phyloP scores from a whole-genome alignment of 92 coral and sea anemone genomes.

The Pocillopora grandis region DNA sequence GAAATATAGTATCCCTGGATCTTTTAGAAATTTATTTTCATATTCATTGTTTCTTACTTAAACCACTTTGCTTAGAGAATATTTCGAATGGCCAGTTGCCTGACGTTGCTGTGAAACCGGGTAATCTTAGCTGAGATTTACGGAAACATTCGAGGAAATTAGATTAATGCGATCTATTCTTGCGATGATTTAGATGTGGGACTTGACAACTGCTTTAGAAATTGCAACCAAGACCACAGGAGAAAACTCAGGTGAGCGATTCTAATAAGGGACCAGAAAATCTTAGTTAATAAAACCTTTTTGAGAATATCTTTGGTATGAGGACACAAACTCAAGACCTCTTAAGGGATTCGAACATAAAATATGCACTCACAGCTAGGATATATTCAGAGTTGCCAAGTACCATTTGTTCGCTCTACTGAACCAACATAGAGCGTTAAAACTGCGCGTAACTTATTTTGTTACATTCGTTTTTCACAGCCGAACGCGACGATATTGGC shows the following conservation, averaged over 20 bases:
- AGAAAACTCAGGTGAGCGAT: constrained; percentile 39
- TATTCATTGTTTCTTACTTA: too few relatives aligned
- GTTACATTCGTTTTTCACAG: not conserved
- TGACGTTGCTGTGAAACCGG: not conserved
- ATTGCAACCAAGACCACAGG: constrained; percentile 83
- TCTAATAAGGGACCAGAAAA: too few relatives aligned
- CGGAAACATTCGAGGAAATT: not conserved
- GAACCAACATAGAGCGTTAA: too few relatives aligned
- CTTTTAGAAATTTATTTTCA: too few relatives aligned
- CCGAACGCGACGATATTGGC: constrained; percentile 60
- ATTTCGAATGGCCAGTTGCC: not conserved
- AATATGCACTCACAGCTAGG: too few relatives aligned
- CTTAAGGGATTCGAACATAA: too few relatives aligned
- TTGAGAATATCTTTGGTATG: too few relatives aligned
- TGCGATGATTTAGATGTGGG: constrained; percentile 86
- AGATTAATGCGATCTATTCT: not conserved
- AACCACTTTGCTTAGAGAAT: not conserved
- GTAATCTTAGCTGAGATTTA: not conserved
- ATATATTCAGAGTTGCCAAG: too few relatives aligned
- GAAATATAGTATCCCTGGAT: too few relatives aligned
- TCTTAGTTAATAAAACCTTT: too few relatives aligned
- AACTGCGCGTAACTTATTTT: not conserved
- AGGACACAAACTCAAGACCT: too few relatives aligned
- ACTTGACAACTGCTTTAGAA: constrained; percentile 91
- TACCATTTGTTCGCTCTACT: not conserved